Conservation (phyloP, 2,113 vertebrate genomes). For the Laterallus jamaicensis region DNA sequence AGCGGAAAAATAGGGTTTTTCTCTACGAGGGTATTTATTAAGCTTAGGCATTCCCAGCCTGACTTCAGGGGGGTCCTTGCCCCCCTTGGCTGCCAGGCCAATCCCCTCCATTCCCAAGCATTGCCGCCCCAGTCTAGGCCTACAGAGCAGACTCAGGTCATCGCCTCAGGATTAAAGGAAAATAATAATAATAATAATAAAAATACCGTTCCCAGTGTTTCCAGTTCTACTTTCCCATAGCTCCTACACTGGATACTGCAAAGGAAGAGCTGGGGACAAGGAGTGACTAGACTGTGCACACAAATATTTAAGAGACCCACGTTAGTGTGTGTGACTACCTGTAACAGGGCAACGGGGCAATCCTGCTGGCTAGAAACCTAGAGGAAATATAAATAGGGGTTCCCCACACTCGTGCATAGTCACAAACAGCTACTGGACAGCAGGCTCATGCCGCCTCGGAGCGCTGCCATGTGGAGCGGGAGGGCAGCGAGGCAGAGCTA, state of each 20-base stretch:
- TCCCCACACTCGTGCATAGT: slow-evolving; percentile 64
- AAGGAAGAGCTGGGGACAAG: slow-evolving; percentile 26
- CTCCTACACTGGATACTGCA: slow-evolving; percentile 16
- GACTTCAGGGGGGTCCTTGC: background rate
- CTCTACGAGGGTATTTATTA: slow-evolving; percentile 8
- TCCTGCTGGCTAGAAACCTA: slow-evolving; percentile 36
- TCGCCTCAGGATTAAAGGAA: background rate
- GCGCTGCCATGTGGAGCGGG: background rate
- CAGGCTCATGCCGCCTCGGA: slow-evolving; percentile 20
- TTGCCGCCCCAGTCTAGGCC: background rate
- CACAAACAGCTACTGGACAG: slow-evolving; percentile 73
- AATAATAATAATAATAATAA: background rate
- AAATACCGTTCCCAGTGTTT: background rate
- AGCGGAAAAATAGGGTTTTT: slow-evolving; percentile 65
- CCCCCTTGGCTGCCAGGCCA: background rate
- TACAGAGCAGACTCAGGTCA: background rate
- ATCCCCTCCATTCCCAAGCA: background rate
- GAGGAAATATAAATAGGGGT: slow-evolving; percentile 55
- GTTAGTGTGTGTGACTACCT: slow-evolving; percentile 16
- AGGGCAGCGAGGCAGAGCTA: slow-evolving; percentile 46
- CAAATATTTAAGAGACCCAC: background rate
- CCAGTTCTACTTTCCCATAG: slow-evolving; percentile 37
- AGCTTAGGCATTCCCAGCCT: slow-evolving; percentile 9
- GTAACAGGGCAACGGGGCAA: slow-evolving; percentile 39
- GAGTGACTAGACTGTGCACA: background rate